A percentile compares a stretch with the other conserved stretches of the same genome.
These are phyloP conservation scores for Dinocampus coccinellae DNA, from an alignment of 2,888 invertebrate species.

Conservation along the genomic window DNA sequence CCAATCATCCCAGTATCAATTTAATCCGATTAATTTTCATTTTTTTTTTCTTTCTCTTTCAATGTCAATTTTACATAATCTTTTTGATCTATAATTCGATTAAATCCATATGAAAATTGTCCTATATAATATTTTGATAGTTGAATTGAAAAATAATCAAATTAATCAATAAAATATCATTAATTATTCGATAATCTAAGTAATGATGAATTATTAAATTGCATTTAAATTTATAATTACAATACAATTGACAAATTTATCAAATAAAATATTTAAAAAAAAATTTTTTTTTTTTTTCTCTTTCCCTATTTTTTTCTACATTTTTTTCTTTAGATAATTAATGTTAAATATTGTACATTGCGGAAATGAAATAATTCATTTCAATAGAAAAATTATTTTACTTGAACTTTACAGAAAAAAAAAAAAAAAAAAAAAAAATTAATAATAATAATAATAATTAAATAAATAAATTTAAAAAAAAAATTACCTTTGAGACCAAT, in stretches of 20 bases:
- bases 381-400: background rate
- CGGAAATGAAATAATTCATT: background rate
- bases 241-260: no score
- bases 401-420: no score
- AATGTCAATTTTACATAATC: background rate
- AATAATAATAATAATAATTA: no score
- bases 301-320: no score
- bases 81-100: background rate
- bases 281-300: no score
- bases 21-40: background rate
- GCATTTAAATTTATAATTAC: no score
- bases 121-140: background rate
- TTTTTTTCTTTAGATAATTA: no score
- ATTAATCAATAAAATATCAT: background rate
- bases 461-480: background rate
- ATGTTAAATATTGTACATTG: no score
- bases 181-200: no score
- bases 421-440: no score
- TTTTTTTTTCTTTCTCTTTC: background rate
- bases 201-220: no score
- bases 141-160: background rate
- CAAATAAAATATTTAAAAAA: no score
- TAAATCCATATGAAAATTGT: background rate
- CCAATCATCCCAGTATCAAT: background rate
- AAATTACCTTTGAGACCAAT: conserved; percentile 79